These are phyloP conservation scores for Acleris literana DNA, from an alignment of 2,888 invertebrate genomes.

Conservation along the genomic window DNA sequence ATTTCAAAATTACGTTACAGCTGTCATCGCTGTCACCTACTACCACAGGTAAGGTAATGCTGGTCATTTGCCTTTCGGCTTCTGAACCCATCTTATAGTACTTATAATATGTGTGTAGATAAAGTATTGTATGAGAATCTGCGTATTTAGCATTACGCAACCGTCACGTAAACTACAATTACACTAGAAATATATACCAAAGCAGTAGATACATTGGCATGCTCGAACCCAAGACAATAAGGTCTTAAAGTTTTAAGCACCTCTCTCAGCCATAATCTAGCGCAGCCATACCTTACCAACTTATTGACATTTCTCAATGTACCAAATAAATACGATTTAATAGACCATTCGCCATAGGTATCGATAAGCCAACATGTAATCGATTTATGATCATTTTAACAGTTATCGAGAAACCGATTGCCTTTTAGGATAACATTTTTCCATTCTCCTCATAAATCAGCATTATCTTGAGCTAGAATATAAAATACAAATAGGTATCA, in stretches of 20 bases:
- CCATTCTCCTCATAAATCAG: conserved; percentile 68
- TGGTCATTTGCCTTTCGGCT: no score
- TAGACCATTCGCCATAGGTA: conserved; percentile 34
- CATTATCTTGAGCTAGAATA: conserved; percentile 61
- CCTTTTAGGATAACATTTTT: conserved; percentile 67
- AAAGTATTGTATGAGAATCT: no score
- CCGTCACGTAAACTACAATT: no score
- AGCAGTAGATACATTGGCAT: no score
- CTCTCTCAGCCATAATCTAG: neutral
- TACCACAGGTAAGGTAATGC: no score
- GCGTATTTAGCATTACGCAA: no score
- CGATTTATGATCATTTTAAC: conserved; percentile 66
- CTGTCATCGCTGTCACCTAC: no score
- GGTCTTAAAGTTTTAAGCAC: neutral
- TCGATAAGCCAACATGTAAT: conserved; percentile 45
- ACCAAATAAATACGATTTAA: conserved; percentile 13
- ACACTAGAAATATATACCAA: no score
- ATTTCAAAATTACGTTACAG: no score
- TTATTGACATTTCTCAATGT: neutral
- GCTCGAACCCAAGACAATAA: neutral
- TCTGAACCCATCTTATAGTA: no score
- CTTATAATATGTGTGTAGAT: no score
- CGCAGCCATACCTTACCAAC: neutral
- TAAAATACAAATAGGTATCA: conserved; percentile 72
- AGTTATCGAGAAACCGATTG: conserved; percentile 74